These are phyloP conservation scores for Eleginops maclovinus DNA, from an alignment of 2,113 vertebrate genomes.

Conservation along the genomic window DNA sequence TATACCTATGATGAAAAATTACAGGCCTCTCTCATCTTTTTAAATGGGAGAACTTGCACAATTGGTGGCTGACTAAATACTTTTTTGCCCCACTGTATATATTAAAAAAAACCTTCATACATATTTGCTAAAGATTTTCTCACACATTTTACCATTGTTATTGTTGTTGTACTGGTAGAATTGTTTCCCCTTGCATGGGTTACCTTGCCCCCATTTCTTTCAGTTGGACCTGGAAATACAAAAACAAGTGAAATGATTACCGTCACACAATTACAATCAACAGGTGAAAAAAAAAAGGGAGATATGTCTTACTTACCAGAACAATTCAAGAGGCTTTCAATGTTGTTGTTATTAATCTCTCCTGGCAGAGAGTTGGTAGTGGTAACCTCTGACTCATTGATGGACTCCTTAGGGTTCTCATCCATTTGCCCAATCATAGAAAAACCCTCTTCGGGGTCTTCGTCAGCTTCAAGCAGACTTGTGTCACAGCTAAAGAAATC, in stretches of 20 bases:
- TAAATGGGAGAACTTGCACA: too few relatives aligned
- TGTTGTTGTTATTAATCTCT: background rate
- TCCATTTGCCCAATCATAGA: conserved; percentile 11
- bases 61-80: too few relatives aligned
- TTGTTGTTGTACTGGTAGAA: conserved; percentile 7
- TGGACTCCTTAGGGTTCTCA: conserved; percentile 24
- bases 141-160: conserved; percentile 58
- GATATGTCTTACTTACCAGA: conserved; percentile 38
- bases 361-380: background rate
- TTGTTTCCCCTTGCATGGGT: background rate
- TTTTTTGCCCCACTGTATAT: too few relatives aligned
- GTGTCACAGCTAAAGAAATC: background rate
- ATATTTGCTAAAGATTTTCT: background rate
- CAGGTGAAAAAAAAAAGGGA: background rate
- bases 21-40: too few relatives aligned
- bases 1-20: too few relatives aligned
- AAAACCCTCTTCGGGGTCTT: conserved; percentile 1
- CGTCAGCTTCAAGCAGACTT: conserved; percentile 1
- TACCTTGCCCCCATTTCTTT: background rate
- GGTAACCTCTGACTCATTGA: background rate
- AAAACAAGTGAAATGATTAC: background rate
- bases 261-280: background rate
- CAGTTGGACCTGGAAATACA: conserved; percentile 35
- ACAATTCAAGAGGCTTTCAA: background rate
- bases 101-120: too few relatives aligned